phyloP scores from a whole-genome alignment of 2,113 vertebrate species.

The Eptesicus fuscus region DNA sequence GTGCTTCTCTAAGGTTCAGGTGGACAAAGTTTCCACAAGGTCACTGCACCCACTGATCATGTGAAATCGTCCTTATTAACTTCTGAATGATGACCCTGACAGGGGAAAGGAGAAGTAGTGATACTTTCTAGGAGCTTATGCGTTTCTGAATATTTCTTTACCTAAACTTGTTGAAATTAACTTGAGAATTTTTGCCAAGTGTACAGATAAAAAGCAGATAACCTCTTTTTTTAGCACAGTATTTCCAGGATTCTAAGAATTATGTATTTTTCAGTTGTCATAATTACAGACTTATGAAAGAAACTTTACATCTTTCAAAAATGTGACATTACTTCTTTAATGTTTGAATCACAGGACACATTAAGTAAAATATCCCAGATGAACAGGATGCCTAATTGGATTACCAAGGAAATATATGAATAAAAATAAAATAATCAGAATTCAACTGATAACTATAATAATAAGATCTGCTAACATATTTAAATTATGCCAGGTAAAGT shows the following conservation, averaged over 20 bases:
- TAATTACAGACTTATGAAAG: neutral
- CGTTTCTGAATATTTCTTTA: slow-evolving; percentile 3
- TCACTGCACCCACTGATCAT: neutral
- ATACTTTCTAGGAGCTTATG: neutral
- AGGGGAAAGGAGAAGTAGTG: neutral
- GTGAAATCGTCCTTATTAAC: neutral
- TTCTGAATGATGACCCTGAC: neutral
- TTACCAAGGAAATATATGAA: neutral
- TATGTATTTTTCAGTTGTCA: neutral
- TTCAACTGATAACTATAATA: neutral
- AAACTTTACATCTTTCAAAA: neutral
- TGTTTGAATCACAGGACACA: neutral
- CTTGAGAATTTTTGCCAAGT: neutral
- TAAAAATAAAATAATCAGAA: neutral
- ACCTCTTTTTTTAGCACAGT: neutral
- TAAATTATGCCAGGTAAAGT: neutral
- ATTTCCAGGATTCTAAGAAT: neutral
- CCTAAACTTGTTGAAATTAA: neutral
- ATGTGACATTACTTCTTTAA: neutral
- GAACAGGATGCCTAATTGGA: neutral
- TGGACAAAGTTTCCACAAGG: neutral
- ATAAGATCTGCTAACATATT: neutral
- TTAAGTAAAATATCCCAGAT: neutral
- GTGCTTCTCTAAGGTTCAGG: neutral
- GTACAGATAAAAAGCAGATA: neutral